Evolutionary conservation across 1,140 invertebrate species (phyloP).

Genomic region (Heliconius nattereri): DNA sequence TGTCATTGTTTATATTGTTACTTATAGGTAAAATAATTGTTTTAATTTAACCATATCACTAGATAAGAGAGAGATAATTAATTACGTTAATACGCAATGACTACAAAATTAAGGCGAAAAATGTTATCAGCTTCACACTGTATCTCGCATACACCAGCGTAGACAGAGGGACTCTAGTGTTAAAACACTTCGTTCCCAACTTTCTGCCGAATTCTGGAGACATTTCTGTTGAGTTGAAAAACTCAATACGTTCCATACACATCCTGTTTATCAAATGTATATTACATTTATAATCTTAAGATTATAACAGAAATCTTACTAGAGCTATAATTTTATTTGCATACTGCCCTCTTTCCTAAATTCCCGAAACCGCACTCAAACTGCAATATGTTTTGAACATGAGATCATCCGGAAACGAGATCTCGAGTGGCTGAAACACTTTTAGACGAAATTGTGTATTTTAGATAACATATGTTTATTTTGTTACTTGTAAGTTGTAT

Average conservation of each 20-base stretch:
- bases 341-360: constrained; percentile 1
- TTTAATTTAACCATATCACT: too few relatives aligned
- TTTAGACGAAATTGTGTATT: constrained; percentile 15
- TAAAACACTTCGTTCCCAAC: too few relatives aligned
- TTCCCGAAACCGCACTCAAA: constrained; percentile 8
- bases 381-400: constrained; percentile 13
- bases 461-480: neutral
- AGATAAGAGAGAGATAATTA: neutral
- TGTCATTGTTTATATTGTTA: neutral
- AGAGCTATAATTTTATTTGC: neutral
- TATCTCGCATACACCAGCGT: too few relatives aligned
- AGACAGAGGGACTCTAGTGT: too few relatives aligned
- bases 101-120: too few relatives aligned
- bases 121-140: too few relatives aligned
- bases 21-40: neutral
- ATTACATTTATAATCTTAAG: too few relatives aligned
- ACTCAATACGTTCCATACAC: too few relatives aligned
- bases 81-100: neutral
- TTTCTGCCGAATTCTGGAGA: too few relatives aligned
- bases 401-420: constrained; percentile 27
- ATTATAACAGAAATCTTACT: neutral
- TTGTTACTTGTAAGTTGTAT: neutral
- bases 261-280: too few relatives aligned
- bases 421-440: constrained; percentile 11
- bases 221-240: too few relatives aligned